Percentiles rank a stretch among this genome's conserved stretches.
phyloP scores from a whole-genome alignment of 2,797 vertebrate species.

The Pseudochirops cupreus region DNA sequence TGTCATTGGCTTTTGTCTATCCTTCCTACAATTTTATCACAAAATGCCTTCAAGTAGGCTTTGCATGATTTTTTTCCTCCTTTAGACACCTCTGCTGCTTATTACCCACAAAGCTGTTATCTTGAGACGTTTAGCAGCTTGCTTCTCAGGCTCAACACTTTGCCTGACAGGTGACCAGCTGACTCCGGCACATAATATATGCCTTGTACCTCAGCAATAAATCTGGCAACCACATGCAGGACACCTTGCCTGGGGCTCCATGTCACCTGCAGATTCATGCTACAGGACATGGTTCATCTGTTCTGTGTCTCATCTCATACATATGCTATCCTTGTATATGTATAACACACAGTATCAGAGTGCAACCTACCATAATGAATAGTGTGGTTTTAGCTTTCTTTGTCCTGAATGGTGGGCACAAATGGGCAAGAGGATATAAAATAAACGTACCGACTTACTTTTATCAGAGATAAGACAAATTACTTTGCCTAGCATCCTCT shows the following conservation, averaged over 20 bases:
- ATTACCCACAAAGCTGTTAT: slow-evolving; percentile 68
- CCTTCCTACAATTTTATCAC: slow-evolving; percentile 63
- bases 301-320: neutral
- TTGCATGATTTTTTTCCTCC: slow-evolving; percentile 12
- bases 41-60: slow-evolving; percentile 15
- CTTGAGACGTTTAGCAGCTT: slow-evolving; percentile 32
- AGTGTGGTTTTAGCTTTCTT: neutral
- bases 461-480: slow-evolving; percentile 12
- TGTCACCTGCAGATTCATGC: slow-evolving; percentile 24
- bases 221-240: slow-evolving; percentile 46
- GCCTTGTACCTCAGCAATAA: slow-evolving; percentile 45
- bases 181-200: slow-evolving; percentile 19
- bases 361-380: neutral
- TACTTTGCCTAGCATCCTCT: neutral
- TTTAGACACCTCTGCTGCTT: neutral
- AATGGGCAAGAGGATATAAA: neutral
- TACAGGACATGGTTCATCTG: neutral
- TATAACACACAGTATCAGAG: neutral
- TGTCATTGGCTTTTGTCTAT: slow-evolving; percentile 56
- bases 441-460: neutral
- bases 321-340: neutral
- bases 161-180: slow-evolving; percentile 70
- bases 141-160: slow-evolving; percentile 46
- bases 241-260: slow-evolving; percentile 60
- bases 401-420: neutral